phyloP scores from a whole-genome alignment of 2,113 vertebrate genomes.

The Meleagris gallopavo region DNA sequence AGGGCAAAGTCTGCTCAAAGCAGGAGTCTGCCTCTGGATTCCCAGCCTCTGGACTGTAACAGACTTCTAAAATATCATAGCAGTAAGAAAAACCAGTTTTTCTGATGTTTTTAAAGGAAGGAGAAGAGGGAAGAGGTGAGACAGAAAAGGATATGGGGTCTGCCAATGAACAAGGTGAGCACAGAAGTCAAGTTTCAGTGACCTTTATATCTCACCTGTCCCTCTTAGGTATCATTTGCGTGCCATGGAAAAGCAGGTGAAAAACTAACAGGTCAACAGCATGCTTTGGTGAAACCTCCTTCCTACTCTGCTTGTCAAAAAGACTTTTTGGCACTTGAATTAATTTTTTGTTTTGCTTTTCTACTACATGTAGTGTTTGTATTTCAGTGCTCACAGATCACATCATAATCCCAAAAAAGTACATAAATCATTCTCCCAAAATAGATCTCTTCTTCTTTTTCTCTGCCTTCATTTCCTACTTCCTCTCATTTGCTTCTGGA shows the following conservation, averaged over 20 bases:
- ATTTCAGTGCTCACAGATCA: not conserved
- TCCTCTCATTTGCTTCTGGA: slow-evolving; percentile 50
- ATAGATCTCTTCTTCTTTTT: not conserved
- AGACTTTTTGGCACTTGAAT: not conserved
- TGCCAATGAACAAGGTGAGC: not conserved
- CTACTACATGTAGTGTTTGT: not conserved
- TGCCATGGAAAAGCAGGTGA: not conserved
- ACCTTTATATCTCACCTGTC: not conserved
- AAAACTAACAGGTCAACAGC: not conserved
- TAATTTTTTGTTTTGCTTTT: not conserved
- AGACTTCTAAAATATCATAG: not conserved
- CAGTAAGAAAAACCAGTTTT: not conserved
- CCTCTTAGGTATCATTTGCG: fast-evolving
- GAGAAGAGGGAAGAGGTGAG: not conserved
- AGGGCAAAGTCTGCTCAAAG: not conserved
- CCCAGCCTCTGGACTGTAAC: not conserved
- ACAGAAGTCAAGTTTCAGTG: not conserved
- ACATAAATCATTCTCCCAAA: not conserved
- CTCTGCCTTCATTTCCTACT: slow-evolving; percentile 19
- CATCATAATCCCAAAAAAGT: not conserved
- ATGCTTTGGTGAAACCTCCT: not conserved
- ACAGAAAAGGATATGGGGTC: fast-evolving
- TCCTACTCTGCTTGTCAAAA: not conserved
- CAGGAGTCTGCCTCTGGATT: not conserved
- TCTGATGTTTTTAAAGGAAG: not conserved